A percentile compares a stretch with the other conserved stretches of the same genome.
Conservation (phyloP, 2,113 vertebrate species). For the Menidia beryllina region DNA sequence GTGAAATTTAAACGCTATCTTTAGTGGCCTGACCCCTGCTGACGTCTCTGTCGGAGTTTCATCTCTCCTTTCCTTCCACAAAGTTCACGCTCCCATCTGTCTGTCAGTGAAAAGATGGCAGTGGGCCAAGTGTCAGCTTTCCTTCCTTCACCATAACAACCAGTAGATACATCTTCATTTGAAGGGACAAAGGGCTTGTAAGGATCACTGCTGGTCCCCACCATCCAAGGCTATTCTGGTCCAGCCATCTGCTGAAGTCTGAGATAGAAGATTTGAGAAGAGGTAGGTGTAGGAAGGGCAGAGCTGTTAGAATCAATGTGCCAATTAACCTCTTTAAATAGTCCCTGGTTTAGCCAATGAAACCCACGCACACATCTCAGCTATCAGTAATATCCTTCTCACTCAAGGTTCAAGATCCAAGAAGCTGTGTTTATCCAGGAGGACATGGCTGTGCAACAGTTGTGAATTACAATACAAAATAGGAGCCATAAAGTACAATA, state of each 20-base stretch:
- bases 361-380: neutral
- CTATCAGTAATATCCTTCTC: no score
- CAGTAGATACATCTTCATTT: slow-evolving; percentile 65
- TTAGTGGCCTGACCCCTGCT: slow-evolving; percentile 2
- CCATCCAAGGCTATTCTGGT: slow-evolving; percentile 1
- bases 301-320: no score
- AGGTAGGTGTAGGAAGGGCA: slow-evolving; percentile 2
- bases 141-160: slow-evolving; percentile 58
- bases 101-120: slow-evolving; percentile 50
- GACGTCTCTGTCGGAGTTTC: slow-evolving; percentile 7
- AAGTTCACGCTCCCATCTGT: slow-evolving; percentile 49
- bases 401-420: no score
- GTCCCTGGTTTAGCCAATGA: neutral
- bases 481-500: no score
- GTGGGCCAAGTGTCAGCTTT: slow-evolving; percentile 39
- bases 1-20: fast-evolving
- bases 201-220: slow-evolving; percentile 32
- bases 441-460: no score
- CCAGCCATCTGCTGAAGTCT: slow-evolving; percentile 5
- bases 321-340: slow-evolving; percentile 21
- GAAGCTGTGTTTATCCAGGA: no score
- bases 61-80: slow-evolving; percentile 2
- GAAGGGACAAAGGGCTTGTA: slow-evolving; percentile 57
- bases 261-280: slow-evolving; percentile 1
- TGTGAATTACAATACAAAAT: no score